Conservation (phyloP, 2,888 invertebrate genomes). For the Leucoptera coffeella region DNA sequence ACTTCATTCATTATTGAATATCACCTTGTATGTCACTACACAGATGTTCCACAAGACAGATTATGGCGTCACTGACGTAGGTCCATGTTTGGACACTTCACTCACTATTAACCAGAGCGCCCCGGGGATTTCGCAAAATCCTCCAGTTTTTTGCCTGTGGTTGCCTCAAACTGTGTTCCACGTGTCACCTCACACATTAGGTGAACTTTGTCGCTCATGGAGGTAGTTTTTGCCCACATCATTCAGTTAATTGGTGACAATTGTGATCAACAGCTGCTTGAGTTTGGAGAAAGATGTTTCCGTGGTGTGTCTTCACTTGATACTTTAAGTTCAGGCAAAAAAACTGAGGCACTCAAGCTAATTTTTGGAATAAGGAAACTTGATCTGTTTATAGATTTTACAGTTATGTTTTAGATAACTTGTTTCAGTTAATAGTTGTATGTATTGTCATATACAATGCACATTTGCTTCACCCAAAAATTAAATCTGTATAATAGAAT, state of each 20-base stretch:
- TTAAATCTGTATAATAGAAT: too few species aligned
- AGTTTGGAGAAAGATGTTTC: conserved; percentile 45
- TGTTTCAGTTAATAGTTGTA: too few species aligned
- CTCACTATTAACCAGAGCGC: conserved; percentile 20
- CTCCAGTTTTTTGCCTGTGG: conserved; percentile 16
- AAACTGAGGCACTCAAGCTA: too few species aligned
- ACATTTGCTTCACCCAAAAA: too few species aligned
- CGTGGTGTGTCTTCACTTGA: too few species aligned
- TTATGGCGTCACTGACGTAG: conserved; percentile 16
- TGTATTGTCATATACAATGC: too few species aligned
- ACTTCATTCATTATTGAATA: background rate
- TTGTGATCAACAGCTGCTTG: conserved; percentile 32
- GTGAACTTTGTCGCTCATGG: conserved; percentile 38
- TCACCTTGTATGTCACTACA: too few species aligned
- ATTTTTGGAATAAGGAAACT: too few species aligned
- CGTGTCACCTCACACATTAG: conserved; percentile 47
- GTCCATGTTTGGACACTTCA: conserved; percentile 35
- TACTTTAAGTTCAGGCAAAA: too few species aligned
- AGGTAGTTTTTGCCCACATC: conserved; percentile 34
- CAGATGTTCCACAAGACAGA: conserved; percentile 1
- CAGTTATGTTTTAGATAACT: too few species aligned
- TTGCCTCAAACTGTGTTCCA: conserved; percentile 12
- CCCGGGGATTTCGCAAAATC: conserved; percentile 32
- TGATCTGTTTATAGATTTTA: too few species aligned
- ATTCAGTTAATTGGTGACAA: conserved; percentile 46